Evolutionary conservation across 2,113 vertebrate species (phyloP), one percentile per base, ranked within the genome.

Genomic region (Oryzias curvinotus): DNA sequence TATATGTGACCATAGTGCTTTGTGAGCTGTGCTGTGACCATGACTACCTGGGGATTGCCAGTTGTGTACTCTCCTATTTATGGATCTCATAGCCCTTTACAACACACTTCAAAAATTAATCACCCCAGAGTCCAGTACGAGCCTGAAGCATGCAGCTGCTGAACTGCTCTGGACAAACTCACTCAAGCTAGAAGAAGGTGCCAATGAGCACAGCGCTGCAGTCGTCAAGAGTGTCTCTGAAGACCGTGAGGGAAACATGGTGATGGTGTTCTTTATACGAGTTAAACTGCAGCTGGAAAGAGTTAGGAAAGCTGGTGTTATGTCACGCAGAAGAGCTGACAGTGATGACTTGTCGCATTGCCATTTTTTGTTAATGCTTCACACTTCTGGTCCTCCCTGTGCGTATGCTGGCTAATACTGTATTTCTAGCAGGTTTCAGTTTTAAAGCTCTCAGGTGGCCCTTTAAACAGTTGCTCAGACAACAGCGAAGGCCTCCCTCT

Each of bases 361-460:
- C 48, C 60, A 62, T 86, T 68, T n/a, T 47, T 52, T 69, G 74
- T 81, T 84, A 82, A 86, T 86, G 80, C 70, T 75, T 57, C 57
- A 28, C 78, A 88, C 91, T 92, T 89, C 87, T 84, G 78, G 88
- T 86, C 82, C 80, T 83, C 82, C 74, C 50, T 84, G 89, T 86
- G 84, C 80, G 88, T 89, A 87, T 79, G 79, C 89, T 62, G 75
- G 75, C 91, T 92, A 93, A 91, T 90, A 54, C 62, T 36, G 51
- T 64, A 93, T 92, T 93, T 91, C 90, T 78, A 91, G 89, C 91
- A 92, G 91, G 87, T 91, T 82, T 86, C 73, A 86, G 76, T 90
- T 94, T 95, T 93, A 94, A 89, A 90, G 93, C 89, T 81, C 92
- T 94, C 94, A 65, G 72, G 86, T 93, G 94, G 89, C 92, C 88